Percentiles rank a stretch among this genome's conserved stretches.
Evolutionary conservation across 2,113 vertebrate species (phyloP).

Genomic region (Halichoeres trimaculatus): DNA sequence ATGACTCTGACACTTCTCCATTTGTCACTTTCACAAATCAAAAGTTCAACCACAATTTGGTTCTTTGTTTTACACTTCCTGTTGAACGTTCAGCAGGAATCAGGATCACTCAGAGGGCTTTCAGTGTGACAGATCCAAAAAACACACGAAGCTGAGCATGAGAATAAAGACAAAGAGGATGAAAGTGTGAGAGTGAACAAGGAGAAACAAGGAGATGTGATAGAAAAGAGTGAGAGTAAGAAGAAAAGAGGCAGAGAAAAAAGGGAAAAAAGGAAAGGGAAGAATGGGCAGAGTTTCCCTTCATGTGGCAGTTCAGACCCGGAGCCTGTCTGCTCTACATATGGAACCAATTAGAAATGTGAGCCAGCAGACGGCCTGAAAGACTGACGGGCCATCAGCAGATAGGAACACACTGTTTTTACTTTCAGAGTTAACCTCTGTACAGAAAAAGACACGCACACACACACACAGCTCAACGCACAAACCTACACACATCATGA

Average conservation of each 20-base stretch:
- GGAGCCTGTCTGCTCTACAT: slow-evolving; percentile 56
- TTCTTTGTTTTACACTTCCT: not conserved
- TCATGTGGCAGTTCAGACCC: slow-evolving; percentile 46
- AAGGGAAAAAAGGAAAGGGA: slow-evolving; percentile 10
- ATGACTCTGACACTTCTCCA: not conserved
- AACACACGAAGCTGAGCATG: not conserved
- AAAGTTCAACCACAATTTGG: not conserved
- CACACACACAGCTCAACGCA: not conserved
- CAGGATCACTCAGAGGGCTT: not conserved
- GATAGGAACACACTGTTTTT: slow-evolving; percentile 18
- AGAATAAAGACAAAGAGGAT: not conserved
- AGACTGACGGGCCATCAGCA: slow-evolving; percentile 21
- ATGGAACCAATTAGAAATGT: slow-evolving; percentile 74
- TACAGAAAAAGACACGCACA: not conserved
- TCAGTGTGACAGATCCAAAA: not conserved
- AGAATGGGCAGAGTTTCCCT: slow-evolving; percentile 30
- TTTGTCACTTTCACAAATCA: not conserved
- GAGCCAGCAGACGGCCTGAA: slow-evolving; percentile 57
- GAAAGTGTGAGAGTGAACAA: too few species aligned
- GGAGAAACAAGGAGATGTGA: not conserved
- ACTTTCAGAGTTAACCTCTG: not conserved
- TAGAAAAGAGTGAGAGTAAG: not conserved
- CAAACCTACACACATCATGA: not conserved
- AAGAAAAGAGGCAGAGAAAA: not conserved
- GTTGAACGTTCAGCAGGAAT: not conserved